Percentiles rank a stretch among this genome's conserved stretches.
Evolutionary conservation across 2,888 invertebrate species (phyloP).

Genomic region (Drosophila mulleri): DNA sequence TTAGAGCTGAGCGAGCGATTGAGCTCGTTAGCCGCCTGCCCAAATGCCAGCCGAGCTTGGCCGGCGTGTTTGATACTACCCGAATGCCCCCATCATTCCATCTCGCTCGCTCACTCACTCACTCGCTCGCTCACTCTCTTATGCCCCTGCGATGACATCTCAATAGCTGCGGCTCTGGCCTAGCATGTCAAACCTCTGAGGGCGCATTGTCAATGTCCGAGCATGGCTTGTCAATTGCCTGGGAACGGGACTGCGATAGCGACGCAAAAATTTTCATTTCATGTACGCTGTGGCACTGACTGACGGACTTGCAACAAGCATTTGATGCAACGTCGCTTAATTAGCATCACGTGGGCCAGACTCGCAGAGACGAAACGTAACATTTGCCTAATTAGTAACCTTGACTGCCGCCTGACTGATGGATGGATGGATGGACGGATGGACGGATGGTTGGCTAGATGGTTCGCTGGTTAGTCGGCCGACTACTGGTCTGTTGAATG

Average conservation of each 20-base stretch:
- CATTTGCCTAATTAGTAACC: conserved; percentile 75
- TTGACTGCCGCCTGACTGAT: conserved; percentile 59
- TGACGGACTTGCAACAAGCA: conserved; percentile 33
- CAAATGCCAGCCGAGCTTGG: conserved; percentile 40
- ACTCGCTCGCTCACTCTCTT: neutral
- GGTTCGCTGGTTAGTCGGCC: conserved; percentile 15
- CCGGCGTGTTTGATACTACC: conserved; percentile 60
- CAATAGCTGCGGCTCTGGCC: conserved; percentile 68
- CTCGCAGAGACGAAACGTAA: conserved; percentile 23
- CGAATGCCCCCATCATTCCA: conserved; percentile 5
- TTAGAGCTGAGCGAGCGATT: conserved; percentile 10
- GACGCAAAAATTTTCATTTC: conserved; percentile 65
- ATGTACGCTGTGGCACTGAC: conserved; percentile 32
- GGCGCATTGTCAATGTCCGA: conserved; percentile 75
- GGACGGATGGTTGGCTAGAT: conserved; percentile 11
- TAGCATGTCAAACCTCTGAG: conserved; percentile 72
- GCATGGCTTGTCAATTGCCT: conserved; percentile 58
- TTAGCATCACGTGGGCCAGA: conserved; percentile 63
- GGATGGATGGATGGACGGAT: conserved; percentile 31
- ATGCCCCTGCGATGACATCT: conserved; percentile 64
- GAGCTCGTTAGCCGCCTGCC: conserved; percentile 57
- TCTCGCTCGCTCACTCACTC: neutral
- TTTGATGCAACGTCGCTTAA: conserved; percentile 75
- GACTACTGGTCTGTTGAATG: conserved; percentile 20
- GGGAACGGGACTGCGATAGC: conserved; percentile 18